Evolutionary conservation across 1,140 invertebrate species (phyloP), one percentile per base, ranked within the genome.

Genomic region (Cotesia vestalis): DNA sequence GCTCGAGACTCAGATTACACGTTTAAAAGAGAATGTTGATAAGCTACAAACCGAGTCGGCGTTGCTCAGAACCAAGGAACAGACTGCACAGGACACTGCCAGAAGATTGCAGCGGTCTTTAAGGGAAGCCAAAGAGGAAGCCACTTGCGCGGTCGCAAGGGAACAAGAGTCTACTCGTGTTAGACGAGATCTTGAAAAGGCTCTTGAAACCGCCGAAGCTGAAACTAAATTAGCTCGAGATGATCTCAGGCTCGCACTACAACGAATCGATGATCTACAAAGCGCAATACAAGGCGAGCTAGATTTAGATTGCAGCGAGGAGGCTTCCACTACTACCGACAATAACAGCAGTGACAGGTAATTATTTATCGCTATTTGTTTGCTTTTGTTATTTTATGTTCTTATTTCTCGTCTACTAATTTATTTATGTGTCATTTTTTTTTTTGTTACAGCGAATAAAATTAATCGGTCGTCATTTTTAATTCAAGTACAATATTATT

Each of bases 11-110:
- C 95, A 96, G 86, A 90, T 95, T 71, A 87, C 89, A 17, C 88
- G 96, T 71, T 85, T 95, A 62, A 96, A 96, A 78, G 96, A 98
- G 78, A 91, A 91, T 4, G 89, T 95, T 46, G 95, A 97, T 38
- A 92, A 93, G 75, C 80, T 95, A 11, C 91, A 93, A 71, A 88
- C 89, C 11, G 96, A 97, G 79, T 89, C 92, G 4, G 91, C 91
- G 0, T 85, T 90, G 14, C 87, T 93, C 0, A 89, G 91, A 72
- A 86, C 90, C 1, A 91, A 92, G 14, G 95, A 97, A 80, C 89
- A 91, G 76, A 89, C 91, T 17, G 90, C 91, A 3, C 92, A 94
- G 73, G 96, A 98, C 71, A 88, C 91, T 27, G 87, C 91, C 12
- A 90, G 94, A 73, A 92, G 94, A 81, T 81, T 92, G 4, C 92